Percentiles rank a stretch among this genome's conserved stretches.
These are phyloP conservation scores for Peribatodes rhomboidaria DNA, from an alignment of 2,888 invertebrate species.

Conservation along the genomic window DNA sequence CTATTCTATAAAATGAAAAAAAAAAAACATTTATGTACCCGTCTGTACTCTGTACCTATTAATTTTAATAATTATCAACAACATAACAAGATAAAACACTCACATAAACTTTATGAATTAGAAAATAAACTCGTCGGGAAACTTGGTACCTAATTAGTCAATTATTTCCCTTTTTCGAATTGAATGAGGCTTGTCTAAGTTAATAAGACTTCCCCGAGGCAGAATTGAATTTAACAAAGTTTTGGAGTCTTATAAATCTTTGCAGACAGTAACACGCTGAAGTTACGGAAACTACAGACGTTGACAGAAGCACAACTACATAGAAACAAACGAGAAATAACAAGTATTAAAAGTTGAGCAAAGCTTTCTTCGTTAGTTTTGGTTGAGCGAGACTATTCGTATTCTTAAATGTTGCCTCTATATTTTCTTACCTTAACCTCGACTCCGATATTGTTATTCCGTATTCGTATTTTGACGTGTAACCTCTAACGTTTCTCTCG, in stretches of 20 bases:
- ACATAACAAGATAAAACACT: not conserved
- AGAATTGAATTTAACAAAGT: conserved; percentile 37
- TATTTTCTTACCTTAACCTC: too few species aligned
- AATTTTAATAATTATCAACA: not conserved
- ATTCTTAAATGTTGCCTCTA: too few species aligned
- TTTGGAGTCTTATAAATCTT: conserved; percentile 37
- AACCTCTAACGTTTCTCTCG: too few species aligned
- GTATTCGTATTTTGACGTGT: too few species aligned
- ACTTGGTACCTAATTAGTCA: conserved; percentile 19
- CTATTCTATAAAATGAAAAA: too few species aligned
- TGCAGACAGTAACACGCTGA: conserved; percentile 32
- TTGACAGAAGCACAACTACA: conserved; percentile 23
- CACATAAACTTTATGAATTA: not conserved
- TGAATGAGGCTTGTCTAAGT: conserved; percentile 33
- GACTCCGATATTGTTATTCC: too few species aligned
- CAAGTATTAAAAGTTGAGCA: too few species aligned
- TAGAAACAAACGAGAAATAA: not conserved
- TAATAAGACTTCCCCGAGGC: conserved; percentile 32
- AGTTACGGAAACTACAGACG: conserved; percentile 16
- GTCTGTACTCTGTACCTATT: too few species aligned
- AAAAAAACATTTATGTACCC: too few species aligned
- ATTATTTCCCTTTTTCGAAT: conserved; percentile 31
- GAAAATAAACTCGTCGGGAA: conserved; percentile 3
- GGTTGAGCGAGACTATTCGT: too few species aligned
- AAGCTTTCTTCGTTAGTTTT: too few species aligned